Evolutionary conservation across 2,888 invertebrate species (phyloP), one percentile per base, ranked within the genome.

Genomic region (Euplagia quadripunctaria): DNA sequence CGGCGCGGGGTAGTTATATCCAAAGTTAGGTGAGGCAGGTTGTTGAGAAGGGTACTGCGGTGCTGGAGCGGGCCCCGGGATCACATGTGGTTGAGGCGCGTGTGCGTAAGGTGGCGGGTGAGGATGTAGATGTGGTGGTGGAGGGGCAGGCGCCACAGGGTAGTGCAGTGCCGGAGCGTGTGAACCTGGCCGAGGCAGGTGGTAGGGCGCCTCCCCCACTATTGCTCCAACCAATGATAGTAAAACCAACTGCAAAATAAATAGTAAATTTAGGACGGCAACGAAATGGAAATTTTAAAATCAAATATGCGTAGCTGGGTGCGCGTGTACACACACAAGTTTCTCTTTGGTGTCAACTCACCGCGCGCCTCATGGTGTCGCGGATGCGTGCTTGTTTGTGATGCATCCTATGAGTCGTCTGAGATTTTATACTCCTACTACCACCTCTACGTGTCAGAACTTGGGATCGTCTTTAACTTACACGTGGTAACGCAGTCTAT

Each of bases 321-420:
- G 61, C 42, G 61, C 64, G 71, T 58, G 86, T 86, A 84, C 83
- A 61, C 61, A 61, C 61, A 89, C 84, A 87, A 82, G 83, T 89
- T 94, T 93, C 92, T 92, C 92, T 92, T 89, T 71, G 14, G 61
- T 77, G 78, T 84, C 82, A 88, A 95, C 95, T 95, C 89, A 96
- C 95, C 94, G 93, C 93, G 88, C 89, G 91, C 88, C 90, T 93
- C 95, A 95, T 95, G 90, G 84, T 87, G 89, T 85, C 81, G 86
- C 83, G 82, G 87, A 88, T 88, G 90, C 84, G 87, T 86, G 87
- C 84, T 86, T 85, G 86, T 88, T 89, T 93, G 92, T 94, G 91
- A 88, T 82, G 79, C 81, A 79, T 79, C 74, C 84, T 78, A 70
- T 79, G 81, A 81, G 81, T 81, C 84, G 86, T 84, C 79, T 86